phyloP scores from a whole-genome alignment of 2,888 invertebrate genomes.

The Nowickia ferox region DNA sequence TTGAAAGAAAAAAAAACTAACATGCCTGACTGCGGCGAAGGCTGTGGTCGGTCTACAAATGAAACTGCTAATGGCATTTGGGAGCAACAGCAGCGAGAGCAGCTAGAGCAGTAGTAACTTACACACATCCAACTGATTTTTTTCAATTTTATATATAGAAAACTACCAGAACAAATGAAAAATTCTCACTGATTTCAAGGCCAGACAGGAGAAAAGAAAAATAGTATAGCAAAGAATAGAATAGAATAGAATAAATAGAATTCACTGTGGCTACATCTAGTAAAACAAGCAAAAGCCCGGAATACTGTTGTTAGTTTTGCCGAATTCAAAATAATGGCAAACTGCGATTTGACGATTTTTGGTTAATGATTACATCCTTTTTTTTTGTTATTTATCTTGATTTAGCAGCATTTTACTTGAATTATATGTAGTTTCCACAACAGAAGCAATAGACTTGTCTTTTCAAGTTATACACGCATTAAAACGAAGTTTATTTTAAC shows the following conservation, averaged over 20 bases:
- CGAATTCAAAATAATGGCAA: no score
- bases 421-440: no score
- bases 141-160: conserved; percentile 4
- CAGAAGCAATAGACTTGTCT: no score
- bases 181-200: conserved; percentile 41
- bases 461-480: no score
- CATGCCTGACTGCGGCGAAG: conserved; percentile 70
- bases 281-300: conserved; percentile 53
- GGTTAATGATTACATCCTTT: no score
- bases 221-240: neutral
- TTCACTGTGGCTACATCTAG: conserved; percentile 28
- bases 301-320: no score
- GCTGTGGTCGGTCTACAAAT: conserved; percentile 72
- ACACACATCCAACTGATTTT: neutral
- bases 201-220: neutral
- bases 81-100: conserved; percentile 3
- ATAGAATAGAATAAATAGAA: neutral
- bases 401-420: no score
- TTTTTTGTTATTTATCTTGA: no score
- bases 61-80: conserved; percentile 69
- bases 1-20: conserved; percentile 39
- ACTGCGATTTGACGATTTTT: no score
- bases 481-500: no score
- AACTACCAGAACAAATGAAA: conserved; percentile 55
- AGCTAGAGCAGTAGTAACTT: neutral